Conservation (phyloP, 2,113 vertebrate species). For the Phalacrocorax pelagicus region DNA sequence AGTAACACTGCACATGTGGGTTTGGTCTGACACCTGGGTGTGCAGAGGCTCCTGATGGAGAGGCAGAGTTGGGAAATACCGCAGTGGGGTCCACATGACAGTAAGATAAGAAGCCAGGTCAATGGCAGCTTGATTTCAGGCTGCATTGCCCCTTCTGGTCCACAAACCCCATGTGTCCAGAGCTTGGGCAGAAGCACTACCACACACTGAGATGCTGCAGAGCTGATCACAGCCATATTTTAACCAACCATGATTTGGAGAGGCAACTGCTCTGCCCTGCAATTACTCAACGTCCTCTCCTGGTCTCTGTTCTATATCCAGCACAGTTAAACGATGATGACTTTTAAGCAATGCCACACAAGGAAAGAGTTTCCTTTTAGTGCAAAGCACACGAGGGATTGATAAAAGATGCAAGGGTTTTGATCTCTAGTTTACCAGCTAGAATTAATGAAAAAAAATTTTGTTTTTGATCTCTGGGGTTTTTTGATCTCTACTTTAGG, state of each 20-base stretch:
- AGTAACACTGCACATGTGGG: rapidly evolving
- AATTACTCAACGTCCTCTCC: not conserved
- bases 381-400: conserved; percentile 35
- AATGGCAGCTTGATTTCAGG: not conserved
- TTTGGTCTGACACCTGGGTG: not conserved
- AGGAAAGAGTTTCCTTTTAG: conserved; percentile 54
- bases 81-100: not conserved
- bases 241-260: not conserved
- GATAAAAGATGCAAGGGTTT: conserved; percentile 60
- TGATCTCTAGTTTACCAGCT: conserved; percentile 57
- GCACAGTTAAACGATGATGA: conserved; percentile 6
- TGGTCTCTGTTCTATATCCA: conserved; percentile 20
- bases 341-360: conserved; percentile 40
- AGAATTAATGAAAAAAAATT: conserved; percentile 42
- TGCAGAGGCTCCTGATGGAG: not conserved
- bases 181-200: not conserved
- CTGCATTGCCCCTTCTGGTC: not conserved
- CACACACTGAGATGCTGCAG: not conserved
- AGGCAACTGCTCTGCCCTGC: not conserved
- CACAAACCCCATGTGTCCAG: not conserved
- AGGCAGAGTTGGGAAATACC: not conserved
- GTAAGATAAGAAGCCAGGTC: not conserved
- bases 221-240: not conserved
- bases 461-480: conserved; percentile 20
- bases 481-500: conserved; percentile 48